Base-by-base conservation (phyloP, 2,113 vertebrate genomes). In the Columba livia region DNA sequence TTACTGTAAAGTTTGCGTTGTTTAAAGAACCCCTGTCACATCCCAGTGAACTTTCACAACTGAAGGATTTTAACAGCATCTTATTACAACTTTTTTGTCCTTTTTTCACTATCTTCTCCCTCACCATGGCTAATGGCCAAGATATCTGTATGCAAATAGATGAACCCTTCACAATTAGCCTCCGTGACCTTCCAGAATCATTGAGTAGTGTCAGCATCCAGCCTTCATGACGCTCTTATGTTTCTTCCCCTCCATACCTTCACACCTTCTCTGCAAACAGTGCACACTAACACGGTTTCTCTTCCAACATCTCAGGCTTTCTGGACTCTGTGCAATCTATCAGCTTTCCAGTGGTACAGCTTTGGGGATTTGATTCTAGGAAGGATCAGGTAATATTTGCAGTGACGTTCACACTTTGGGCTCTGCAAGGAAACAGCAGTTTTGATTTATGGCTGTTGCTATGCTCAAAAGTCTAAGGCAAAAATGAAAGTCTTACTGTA, bases 1-100 rank as follows among this genome's bases (percentile, higher is more conserved):
- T 75, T 60, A 50, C 24, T 36, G 36, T 29, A 71, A 90, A 88
- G 40, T 74, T 66, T 32, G 50, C n/a, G 42, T 75, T 79, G 73
- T 87, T 96, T 78, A 60, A 92, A 93, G 83, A 96, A 89, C 8
- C 40, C 32, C 42, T 71, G 67, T 58, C 62, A 94, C 66, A 79
- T 87, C 93, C 51, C 75, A 80, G 54, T 32, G 40, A 93, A 86
- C 38, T 93, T 94, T 64, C 79, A 88, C 61, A 81, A 44, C 16
- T 71, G 80, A 64, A 91, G 20, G 42, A 92, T 67, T 93, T 92
- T 94, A 91, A 79, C 34, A 89, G 50, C 32, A 47, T 85, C 61
- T 91, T 75, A 74, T 44, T 73, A 60, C 34, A 83, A 81, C 14
- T 84, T 70, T 62, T 91, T 81, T 75, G 16, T 72, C 85, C 51